These are phyloP conservation scores for Forbesichthys papilliferus DNA, from an alignment of 2,113 vertebrate species.

Conservation along the genomic window DNA sequence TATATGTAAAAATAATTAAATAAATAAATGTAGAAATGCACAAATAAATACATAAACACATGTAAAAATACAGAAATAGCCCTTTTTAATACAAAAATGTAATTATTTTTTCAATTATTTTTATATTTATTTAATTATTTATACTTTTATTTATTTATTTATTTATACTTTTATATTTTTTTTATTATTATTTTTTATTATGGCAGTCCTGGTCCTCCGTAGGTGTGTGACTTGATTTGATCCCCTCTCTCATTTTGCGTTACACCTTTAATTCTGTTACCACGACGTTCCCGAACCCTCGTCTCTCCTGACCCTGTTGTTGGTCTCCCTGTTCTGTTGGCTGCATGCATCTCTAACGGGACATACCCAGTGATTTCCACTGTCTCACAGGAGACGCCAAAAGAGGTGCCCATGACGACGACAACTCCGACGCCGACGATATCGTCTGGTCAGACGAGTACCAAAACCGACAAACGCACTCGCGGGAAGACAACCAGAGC, in stretches of 20 bases:
- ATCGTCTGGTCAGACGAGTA: background rate
- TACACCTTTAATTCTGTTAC: constrained; percentile 23
- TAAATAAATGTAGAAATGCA: no score
- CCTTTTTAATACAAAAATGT: no score
- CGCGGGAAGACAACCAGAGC: constrained; percentile 59
- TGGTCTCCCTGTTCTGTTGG: constrained; percentile 46
- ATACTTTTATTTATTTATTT: no score
- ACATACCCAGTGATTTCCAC: constrained; percentile 74
- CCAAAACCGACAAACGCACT: constrained; percentile 25
- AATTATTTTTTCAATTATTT: no score
- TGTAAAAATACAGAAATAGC: no score
- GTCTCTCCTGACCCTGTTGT: constrained; percentile 33
- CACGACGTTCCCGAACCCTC: constrained; percentile 44
- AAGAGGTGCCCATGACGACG: constrained; percentile 31
- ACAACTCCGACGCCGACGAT: constrained; percentile 5
- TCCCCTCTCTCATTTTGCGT: constrained; percentile 38
- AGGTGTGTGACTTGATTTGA: constrained; percentile 34
- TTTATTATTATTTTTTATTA: no score
- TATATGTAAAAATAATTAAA: no score
- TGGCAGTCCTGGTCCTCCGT: no score
- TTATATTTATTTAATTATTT: no score
- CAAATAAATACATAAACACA: no score
- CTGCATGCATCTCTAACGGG: constrained; percentile 63
- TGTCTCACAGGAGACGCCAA: constrained; percentile 76
- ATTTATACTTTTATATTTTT: no score